Evolutionary conservation across 1,140 invertebrate genomes (phyloP).

Genomic region (Lepidurus couesii): DNA sequence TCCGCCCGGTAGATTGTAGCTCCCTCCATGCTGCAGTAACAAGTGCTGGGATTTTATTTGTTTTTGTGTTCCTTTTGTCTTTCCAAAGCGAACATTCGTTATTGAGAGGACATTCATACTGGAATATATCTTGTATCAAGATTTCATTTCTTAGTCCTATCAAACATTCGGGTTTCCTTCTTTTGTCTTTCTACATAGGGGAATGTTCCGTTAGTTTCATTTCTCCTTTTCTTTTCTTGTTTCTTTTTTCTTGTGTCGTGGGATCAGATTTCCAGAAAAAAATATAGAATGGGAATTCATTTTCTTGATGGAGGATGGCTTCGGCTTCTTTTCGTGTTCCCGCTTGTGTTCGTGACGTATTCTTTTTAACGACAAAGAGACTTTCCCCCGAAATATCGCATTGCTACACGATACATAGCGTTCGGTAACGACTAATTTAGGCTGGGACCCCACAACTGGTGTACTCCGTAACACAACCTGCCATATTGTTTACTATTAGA

Average conservation of each 20-base stretch:
- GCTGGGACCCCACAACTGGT: neutral
- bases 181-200: neutral
- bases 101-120: neutral
- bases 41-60: slow-evolving; percentile 1
- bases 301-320: slow-evolving; percentile 10
- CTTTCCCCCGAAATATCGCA: no score
- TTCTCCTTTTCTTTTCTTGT: neutral
- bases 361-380: neutral
- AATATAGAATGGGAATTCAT: neutral
- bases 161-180: neutral
- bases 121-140: neutral
- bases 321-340: slow-evolving; percentile 21
- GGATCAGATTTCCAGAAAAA: neutral
- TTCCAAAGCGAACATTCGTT: neutral
- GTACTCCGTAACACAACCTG: neutral
- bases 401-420: no score
- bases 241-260: neutral
- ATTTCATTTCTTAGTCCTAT: neutral
- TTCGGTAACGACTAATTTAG: neutral
- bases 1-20: neutral
- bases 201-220: neutral
- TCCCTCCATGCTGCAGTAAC: slow-evolving; percentile 7
- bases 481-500: neutral
- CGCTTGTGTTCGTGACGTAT: slow-evolving; percentile 7
- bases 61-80: neutral